phyloP scores from a whole-genome alignment of 2,888 invertebrate genomes.

The Sympetrum striolatum region DNA sequence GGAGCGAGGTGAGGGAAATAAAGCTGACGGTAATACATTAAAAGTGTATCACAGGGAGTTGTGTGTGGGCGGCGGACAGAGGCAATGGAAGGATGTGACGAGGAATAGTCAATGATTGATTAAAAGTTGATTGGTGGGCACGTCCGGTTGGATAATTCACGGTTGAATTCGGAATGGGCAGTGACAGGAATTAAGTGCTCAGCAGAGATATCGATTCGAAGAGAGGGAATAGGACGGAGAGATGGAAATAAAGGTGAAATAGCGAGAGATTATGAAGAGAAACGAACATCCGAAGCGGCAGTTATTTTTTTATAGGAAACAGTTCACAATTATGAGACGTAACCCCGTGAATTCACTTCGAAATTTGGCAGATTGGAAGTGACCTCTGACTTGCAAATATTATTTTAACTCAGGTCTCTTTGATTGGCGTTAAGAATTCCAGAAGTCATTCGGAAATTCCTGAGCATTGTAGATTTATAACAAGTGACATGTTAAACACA shows the following conservation, averaged over 20 bases:
- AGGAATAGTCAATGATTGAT: slow-evolving; percentile 30
- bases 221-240: background rate
- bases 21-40: background rate
- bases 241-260: background rate
- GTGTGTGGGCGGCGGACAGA: background rate
- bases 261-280: background rate
- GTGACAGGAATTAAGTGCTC: slow-evolving; percentile 36
- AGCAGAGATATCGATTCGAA: background rate
- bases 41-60: background rate
- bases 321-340: too few relatives aligned
- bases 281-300: too few relatives aligned
- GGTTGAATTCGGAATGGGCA: slow-evolving; percentile 15
- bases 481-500: too few relatives aligned
- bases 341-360: too few relatives aligned
- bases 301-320: too few relatives aligned
- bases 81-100: background rate
- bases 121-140: slow-evolving; percentile 37
- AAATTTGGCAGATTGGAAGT: too few relatives aligned
- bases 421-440: too few relatives aligned
- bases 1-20: background rate
- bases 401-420: too few relatives aligned
- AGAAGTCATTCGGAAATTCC: too few relatives aligned
- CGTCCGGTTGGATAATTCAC: slow-evolving; percentile 39
- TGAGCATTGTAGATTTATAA: too few relatives aligned
- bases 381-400: too few relatives aligned